Evolutionary conservation across 2,113 vertebrate genomes (phyloP), one percentile per base, ranked within the genome.

Genomic region (Cynocephalus volans): DNA sequence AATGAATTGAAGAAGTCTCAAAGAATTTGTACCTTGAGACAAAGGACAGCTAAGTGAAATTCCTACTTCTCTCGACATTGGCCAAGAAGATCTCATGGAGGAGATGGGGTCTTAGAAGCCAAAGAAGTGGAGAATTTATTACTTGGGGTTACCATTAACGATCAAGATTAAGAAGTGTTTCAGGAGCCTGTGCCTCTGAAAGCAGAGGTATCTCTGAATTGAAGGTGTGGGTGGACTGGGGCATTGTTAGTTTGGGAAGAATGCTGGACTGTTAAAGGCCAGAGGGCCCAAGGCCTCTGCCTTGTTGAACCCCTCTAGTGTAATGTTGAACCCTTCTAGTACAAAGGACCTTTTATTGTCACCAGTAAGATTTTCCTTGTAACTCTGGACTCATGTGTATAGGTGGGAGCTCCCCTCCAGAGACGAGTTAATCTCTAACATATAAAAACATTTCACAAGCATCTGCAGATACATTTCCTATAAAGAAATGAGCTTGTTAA

Each of bases 361-460:
- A n/a, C 80, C 3, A 33, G 10, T 19, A 26, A 4, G 72, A 31
- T 90, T 79, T 88, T 85, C 73, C 85, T 18, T n/a, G 31, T 58
- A 75, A 60, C 65, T 41, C 54, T 45, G 85, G 56, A 48, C 67
- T 67, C 9, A 12, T 67, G 33, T 31, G 33, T 70, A 7, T 58
- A 70, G 50, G 77, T 72, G 21, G 67, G 77, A 82, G 65, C 0
- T 31, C 31, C 41, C 7, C 28, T 93, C 24, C 41, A 23, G 69
- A 88, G 58, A 93, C 31, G 90, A 88, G 50, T 54, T 45, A 48
- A 56, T 82, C 72, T 96, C 50, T 84, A 72, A 4, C 28, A 75
- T 60, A 79, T 62, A 73, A 96, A 79, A 33, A 69, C 41, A 76
- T 58, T 75, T 84, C 93, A 83, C 54, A 90, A 72, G 45, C 54